Percentiles rank a stretch among this genome's conserved stretches.
These are phyloP conservation scores for Microctenopoma steveboyesi DNA, from an alignment of 2,797 vertebrate genomes.

Conservation along the genomic window DNA sequence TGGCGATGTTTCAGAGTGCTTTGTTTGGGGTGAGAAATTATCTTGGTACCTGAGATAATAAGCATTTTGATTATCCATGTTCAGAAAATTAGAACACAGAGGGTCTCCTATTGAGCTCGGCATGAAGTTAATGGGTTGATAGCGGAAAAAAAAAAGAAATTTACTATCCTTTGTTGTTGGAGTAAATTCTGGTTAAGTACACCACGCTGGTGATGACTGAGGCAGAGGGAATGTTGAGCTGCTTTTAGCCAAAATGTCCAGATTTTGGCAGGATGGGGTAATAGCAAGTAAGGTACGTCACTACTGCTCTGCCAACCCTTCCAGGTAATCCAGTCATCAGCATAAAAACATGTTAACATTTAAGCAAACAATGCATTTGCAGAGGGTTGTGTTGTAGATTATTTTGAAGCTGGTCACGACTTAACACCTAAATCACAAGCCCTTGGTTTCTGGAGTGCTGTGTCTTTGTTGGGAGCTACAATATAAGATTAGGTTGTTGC, in stretches of 20 bases:
- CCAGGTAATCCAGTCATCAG: conserved; percentile 17
- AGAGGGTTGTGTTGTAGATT: background rate
- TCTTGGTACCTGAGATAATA: conserved; percentile 51
- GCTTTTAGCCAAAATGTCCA: conserved; percentile 24
- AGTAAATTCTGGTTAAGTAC: conserved; percentile 35
- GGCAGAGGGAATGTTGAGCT: conserved; percentile 3
- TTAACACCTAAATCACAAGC: conserved; percentile 44
- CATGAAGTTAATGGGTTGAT: conserved; percentile 45
- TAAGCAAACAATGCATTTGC: conserved; percentile 10
- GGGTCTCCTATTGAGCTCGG: conserved; percentile 26
- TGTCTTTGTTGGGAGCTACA: conserved; percentile 47
- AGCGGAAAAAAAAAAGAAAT: conserved; percentile 27
- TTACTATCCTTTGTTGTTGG: conserved; percentile 22
- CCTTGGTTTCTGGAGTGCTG: conserved; percentile 28
- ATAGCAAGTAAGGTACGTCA: conserved; percentile 12
- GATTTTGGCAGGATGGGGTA: conserved; percentile 48
- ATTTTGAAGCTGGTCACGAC: conserved; percentile 39
- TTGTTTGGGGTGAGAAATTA: conserved; percentile 41
- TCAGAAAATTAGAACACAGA: conserved; percentile 46
- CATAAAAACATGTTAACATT: background rate
- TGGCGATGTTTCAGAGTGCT: conserved; percentile 24
- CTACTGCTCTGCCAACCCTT: conserved; percentile 29
- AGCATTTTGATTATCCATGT: conserved; percentile 47
- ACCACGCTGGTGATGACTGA: conserved; percentile 45
- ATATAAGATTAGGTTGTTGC: conserved; percentile 60